These are phyloP conservation scores for Drosophila seguyi DNA, from an alignment of 1,140 invertebrate species.

Conservation along the genomic window DNA sequence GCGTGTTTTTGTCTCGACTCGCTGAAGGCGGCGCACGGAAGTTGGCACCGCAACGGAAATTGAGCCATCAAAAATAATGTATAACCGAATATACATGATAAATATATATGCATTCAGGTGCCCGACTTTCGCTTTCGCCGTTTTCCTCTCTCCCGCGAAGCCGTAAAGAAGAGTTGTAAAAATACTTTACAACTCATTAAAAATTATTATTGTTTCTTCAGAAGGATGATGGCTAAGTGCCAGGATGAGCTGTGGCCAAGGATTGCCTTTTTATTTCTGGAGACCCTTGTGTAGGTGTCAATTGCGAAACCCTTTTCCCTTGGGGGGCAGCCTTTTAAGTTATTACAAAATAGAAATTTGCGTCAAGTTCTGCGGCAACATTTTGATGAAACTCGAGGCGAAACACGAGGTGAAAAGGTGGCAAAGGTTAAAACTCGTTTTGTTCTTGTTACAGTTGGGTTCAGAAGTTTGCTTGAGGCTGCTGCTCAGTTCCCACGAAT, in stretches of 20 bases:
- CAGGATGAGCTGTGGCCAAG: constrained; percentile 5
- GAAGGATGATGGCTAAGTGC: constrained; percentile 33
- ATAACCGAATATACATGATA: constrained; percentile 50
- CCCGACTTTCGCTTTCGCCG: constrained; percentile 46
- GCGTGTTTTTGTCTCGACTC: constrained; percentile 59
- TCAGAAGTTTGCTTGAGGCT: constrained; percentile 50
- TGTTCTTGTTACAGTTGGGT: constrained; percentile 44
- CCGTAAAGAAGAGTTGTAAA: constrained; percentile 51
- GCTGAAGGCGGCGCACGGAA: constrained; percentile 69
- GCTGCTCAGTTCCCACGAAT: constrained; percentile 37
- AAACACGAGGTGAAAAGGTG: constrained; percentile 20
- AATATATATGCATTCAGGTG: constrained; percentile 44
- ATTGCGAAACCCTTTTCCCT: constrained; percentile 26
- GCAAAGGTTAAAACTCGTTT: constrained; percentile 54
- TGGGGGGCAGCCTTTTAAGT: constrained; percentile 36
- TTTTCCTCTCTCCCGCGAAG: not conserved
- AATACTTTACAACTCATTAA: constrained; percentile 76
- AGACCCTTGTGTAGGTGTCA: constrained; percentile 30
- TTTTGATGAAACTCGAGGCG: constrained; percentile 36
- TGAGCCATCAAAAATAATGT: constrained; percentile 75
- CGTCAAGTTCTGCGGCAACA: constrained; percentile 58
- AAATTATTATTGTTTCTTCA: constrained; percentile 66
- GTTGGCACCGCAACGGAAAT: constrained; percentile 71
- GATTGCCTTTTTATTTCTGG: not conserved
- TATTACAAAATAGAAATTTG: constrained; percentile 52